Evolutionary conservation across 2,797 vertebrate species (phyloP).

Genomic region (Coendou prehensilis): DNA sequence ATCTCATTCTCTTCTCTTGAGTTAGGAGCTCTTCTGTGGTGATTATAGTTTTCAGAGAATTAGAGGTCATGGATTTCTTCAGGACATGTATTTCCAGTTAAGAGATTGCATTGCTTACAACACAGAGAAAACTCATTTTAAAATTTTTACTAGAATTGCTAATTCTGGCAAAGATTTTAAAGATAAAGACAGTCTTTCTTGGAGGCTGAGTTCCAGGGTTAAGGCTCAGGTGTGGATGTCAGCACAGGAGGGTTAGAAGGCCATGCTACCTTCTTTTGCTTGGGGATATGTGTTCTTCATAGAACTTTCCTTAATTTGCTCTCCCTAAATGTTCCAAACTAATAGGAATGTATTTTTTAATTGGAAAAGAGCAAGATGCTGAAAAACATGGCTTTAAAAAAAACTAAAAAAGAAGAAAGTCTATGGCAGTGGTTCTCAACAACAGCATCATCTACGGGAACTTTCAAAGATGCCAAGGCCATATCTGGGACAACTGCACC

Average conservation of each 20-base stretch:
- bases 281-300: not conserved
- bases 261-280: not conserved
- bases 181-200: not conserved
- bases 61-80: not conserved
- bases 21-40: not conserved
- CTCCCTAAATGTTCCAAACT: not conserved
- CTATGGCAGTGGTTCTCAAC: not conserved
- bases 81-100: not conserved
- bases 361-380: not conserved
- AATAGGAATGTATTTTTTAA: conserved; percentile 10
- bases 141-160: not conserved
- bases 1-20: not conserved
- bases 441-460: not conserved
- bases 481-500: not conserved
- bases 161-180: conserved; percentile 29
- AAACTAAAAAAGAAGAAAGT: not conserved
- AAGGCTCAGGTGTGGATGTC: not conserved
- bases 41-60: not conserved
- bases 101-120: conserved; percentile 7
- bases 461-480: not conserved
- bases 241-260: not conserved
- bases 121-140: not conserved
- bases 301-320: not conserved
- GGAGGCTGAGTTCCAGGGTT: not conserved
- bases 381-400: not conserved